These are phyloP conservation scores for Trissolcus brochymenae DNA, from an alignment of 2,888 invertebrate genomes.

Conservation along the genomic window DNA sequence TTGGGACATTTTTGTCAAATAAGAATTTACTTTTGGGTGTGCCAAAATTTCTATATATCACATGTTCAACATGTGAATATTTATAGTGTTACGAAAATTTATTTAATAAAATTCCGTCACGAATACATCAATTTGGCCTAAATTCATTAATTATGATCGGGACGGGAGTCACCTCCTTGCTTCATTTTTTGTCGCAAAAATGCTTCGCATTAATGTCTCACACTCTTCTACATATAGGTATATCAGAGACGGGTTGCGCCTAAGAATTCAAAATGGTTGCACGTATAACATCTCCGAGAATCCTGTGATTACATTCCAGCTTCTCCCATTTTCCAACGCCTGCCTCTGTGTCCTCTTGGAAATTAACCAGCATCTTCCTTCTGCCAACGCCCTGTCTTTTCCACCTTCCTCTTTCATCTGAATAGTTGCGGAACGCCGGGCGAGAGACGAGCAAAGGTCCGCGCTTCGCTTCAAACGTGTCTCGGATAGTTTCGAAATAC, in stretches of 20 bases:
- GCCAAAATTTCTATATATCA: too few relatives aligned
- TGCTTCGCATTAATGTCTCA: conserved; percentile 25
- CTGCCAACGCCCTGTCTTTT: conserved; percentile 58
- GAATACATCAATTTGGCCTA: conserved; percentile 1
- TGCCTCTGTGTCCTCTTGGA: conserved; percentile 57
- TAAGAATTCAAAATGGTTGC: conserved; percentile 75
- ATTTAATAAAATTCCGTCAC: too few relatives aligned
- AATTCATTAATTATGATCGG: too few relatives aligned
- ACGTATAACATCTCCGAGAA: conserved; percentile 72
- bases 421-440: conserved; percentile 59
- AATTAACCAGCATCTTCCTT: conserved; percentile 59
- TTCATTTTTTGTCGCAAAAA: conserved; percentile 26
- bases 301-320: conserved; percentile 76
- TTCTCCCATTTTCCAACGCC: conserved; percentile 59
- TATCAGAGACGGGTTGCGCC: conserved; percentile 67
- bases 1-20: too few relatives aligned
- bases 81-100: too few relatives aligned
- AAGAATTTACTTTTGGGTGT: too few relatives aligned
- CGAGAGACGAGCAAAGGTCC: conserved; percentile 54
- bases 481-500: conserved; percentile 59
- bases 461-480: conserved; percentile 53
- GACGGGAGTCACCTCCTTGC: conserved; percentile 1
- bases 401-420: conserved; percentile 57
- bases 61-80: too few relatives aligned
- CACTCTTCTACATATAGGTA: conserved; percentile 44